These are phyloP conservation scores for Phoxinus dragarum DNA, from an alignment of 2,797 vertebrate species.

Conservation along the genomic window DNA sequence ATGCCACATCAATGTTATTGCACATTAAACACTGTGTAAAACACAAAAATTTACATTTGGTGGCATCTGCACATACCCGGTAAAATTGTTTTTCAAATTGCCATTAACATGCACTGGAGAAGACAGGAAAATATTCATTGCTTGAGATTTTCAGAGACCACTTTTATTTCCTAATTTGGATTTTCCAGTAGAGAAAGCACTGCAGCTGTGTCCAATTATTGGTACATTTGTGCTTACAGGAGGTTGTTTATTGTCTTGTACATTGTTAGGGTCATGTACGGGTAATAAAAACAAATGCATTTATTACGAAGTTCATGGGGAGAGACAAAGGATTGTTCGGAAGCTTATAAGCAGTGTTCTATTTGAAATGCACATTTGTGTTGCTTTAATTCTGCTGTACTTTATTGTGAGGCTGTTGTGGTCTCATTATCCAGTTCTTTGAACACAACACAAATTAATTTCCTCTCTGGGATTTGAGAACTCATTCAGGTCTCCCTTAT, in stretches of 20 bases:
- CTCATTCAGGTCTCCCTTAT: background rate
- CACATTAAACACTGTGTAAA: too few species aligned
- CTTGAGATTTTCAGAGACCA: background rate
- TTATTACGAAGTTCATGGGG: background rate
- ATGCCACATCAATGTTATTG: background rate
- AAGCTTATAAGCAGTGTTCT: conserved; percentile 29
- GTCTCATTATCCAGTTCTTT: conserved; percentile 68
- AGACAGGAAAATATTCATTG: background rate
- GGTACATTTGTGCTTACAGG: background rate
- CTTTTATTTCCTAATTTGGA: background rate
- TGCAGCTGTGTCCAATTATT: conserved; percentile 3
- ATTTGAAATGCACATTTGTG: conserved; percentile 68
- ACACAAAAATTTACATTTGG: too few species aligned
- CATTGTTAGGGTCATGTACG: background rate
- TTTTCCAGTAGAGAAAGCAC: conserved; percentile 4
- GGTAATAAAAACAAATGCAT: background rate
- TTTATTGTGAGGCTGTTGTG: conserved; percentile 69
- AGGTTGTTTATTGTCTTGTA: conserved; percentile 1
- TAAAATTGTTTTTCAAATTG: too few species aligned
- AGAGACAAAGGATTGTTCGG: background rate
- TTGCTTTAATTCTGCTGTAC: conserved; percentile 48
- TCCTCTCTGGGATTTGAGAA: conserved; percentile 2
- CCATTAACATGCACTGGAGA: background rate
- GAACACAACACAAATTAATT: conserved; percentile 18
- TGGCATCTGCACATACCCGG: too few species aligned